phyloP scores from a whole-genome alignment of 2,113 vertebrate species.

The Saccopteryx bilineata region DNA sequence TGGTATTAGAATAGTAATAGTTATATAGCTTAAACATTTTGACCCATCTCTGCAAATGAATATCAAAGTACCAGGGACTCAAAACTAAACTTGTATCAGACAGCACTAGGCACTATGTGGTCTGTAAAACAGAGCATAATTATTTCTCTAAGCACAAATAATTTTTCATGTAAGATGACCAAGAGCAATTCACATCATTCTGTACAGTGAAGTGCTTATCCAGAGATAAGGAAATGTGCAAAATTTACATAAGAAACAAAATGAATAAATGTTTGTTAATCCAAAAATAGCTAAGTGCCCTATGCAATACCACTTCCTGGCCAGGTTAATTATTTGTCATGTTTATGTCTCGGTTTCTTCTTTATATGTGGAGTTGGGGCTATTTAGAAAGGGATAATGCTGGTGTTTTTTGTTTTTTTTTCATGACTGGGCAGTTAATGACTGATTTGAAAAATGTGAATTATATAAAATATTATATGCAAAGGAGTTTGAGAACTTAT shows the following conservation, averaged over 20 bases:
- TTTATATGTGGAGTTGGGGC: background rate
- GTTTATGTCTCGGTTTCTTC: slow-evolving; percentile 66
- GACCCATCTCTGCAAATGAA: background rate
- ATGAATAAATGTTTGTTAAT: slow-evolving; percentile 53
- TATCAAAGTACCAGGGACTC: background rate
- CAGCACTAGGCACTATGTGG: background rate
- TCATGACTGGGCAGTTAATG: background rate
- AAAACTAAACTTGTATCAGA: background rate
- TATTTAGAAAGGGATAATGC: background rate
- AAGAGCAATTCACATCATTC: slow-evolving; percentile 37
- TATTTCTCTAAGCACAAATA: slow-evolving; percentile 66
- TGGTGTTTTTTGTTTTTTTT: slow-evolving; percentile 6
- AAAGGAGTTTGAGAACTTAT: slow-evolving; percentile 31
- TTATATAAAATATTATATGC: slow-evolving; percentile 20
- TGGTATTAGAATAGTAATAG: background rate
- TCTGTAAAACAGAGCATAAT: slow-evolving; percentile 15
- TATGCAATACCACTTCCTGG: background rate
- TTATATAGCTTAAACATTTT: background rate
- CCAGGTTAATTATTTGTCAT: background rate
- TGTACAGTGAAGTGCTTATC: slow-evolving; percentile 55
- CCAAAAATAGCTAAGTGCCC: slow-evolving; percentile 32
- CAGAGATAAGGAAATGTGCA: slow-evolving; percentile 40
- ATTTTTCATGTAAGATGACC: slow-evolving; percentile 46
- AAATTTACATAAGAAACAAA: slow-evolving; percentile 66
- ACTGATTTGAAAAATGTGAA: slow-evolving; percentile 60